Evolutionary conservation across 2,888 invertebrate genomes (phyloP).

Genomic region (Drosophila nigricruria): DNA sequence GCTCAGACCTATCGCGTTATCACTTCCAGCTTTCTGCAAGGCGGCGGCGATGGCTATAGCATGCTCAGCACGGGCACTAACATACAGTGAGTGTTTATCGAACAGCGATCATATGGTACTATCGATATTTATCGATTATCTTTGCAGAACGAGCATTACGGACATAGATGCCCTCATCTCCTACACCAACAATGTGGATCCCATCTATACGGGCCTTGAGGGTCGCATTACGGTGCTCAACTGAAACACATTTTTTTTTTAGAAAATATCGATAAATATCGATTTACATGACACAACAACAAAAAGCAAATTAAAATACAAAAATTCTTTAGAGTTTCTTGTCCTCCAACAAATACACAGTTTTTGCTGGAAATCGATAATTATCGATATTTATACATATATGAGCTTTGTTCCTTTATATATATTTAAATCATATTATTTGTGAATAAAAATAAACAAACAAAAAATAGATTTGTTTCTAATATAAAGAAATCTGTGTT

Average conservation of each 20-base stretch:
- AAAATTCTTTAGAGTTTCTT: background rate
- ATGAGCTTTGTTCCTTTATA: background rate
- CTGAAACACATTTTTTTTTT: conserved; percentile 6
- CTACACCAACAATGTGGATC: conserved; percentile 60
- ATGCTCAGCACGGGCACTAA: conserved; percentile 85
- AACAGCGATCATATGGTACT: background rate
- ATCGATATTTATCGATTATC: conserved; percentile 4
- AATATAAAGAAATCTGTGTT: background rate
- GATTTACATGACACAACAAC: background rate
- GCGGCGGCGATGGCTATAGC: conserved; percentile 90
- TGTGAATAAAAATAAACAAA: background rate
- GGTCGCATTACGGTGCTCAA: conserved; percentile 71
- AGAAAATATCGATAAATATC: background rate
- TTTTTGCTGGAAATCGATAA: background rate
- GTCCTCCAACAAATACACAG: background rate
- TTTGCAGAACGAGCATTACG: conserved; percentile 50
- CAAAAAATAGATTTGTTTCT: background rate
- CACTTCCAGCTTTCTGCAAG: conserved; percentile 87
- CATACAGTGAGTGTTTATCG: conserved; percentile 56
- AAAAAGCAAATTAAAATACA: too few species aligned
- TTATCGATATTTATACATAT: background rate
- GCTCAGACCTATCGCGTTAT: conserved; percentile 88
- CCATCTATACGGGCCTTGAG: conserved; percentile 71
- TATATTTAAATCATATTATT: background rate
- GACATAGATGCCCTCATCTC: conserved; percentile 77